phyloP scores from a whole-genome alignment of 2,113 vertebrate species.

The Tragelaphus buxtoni region DNA sequence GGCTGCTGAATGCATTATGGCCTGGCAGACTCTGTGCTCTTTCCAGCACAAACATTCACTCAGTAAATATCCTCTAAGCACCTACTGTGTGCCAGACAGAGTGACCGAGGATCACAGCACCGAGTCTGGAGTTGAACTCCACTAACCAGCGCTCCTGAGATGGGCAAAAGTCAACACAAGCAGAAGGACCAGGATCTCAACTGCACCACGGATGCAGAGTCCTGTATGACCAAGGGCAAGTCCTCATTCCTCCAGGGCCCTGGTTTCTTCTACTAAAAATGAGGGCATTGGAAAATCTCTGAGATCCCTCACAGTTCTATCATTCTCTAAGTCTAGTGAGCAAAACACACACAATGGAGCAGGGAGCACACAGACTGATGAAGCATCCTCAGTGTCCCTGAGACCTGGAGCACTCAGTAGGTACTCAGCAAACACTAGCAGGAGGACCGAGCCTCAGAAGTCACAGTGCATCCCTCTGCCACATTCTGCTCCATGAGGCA shows the following conservation, averaged over 20 bases:
- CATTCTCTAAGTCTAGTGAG: background rate
- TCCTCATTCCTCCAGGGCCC: background rate
- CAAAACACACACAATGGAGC: background rate
- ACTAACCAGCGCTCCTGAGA: background rate
- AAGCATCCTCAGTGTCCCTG: fast-evolving
- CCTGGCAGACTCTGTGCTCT: background rate
- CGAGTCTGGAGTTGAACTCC: background rate
- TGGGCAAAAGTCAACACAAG: background rate
- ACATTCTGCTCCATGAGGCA: background rate
- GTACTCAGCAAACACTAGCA: background rate
- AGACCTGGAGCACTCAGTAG: too few species aligned
- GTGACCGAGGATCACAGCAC: background rate
- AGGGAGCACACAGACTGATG: background rate
- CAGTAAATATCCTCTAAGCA: background rate
- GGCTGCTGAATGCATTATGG: background rate
- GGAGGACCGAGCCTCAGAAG: background rate
- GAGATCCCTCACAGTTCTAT: background rate
- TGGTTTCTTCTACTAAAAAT: background rate
- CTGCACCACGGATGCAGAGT: too few species aligned
- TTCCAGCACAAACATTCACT: background rate
- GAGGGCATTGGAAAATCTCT: background rate
- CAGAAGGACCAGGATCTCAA: background rate
- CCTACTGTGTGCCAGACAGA: fast-evolving
- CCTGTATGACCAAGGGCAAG: background rate
- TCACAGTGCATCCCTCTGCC: background rate